Evolutionary conservation across 2,113 vertebrate genomes (phyloP), one percentile per base, ranked within the genome.

Genomic region (Hydrochoerus hydrochaeris): DNA sequence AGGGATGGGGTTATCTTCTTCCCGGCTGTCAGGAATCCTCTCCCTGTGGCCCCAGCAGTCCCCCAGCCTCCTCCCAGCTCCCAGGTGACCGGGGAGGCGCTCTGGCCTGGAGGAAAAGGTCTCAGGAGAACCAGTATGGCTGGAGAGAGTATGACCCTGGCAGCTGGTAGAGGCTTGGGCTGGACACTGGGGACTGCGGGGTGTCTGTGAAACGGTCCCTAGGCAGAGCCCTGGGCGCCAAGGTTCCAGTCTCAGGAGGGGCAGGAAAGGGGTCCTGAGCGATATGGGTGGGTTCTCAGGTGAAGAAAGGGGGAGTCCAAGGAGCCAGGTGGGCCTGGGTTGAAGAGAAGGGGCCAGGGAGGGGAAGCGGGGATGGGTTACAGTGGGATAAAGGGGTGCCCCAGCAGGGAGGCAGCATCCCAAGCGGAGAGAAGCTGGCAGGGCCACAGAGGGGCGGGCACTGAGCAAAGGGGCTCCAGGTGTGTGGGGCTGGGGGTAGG

Each of bases 401-500:
- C 63, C 63, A 24, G 38, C 32, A 9, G 20, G 8, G 5, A 63
- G 13, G 46, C 17, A 7, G 52, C 20, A 54, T 1, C 73, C 46
- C 30, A 11, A 60, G 30, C 75, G 1, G 13, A 44, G 35, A 57
- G 44, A 12, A 19, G 12, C 71, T 57, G 73, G n/a, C 12, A 65
- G 38, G 2, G 75, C 73, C 52, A 49, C 28, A 19, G 44, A 44
- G 87, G 62, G 57, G 20, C 2, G 44, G 16, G 63, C n/a, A 7
- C 19, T 0, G 5, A 83, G 41, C 24, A 88, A 71, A 14, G 83
- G 38, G 81, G n/a, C 30, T 0, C 30, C 22, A 22, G 52, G 60
- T 2, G 1, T n/a, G 32, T 52, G 16, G 35, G 1, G 13, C 10
- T 1, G 41, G 17, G 11, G 16, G 12, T 6, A 11, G 35, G 19